Evolutionary conservation across 2,113 vertebrate species (phyloP).

Genomic region (Sterrhoptilus dennistouni): DNA sequence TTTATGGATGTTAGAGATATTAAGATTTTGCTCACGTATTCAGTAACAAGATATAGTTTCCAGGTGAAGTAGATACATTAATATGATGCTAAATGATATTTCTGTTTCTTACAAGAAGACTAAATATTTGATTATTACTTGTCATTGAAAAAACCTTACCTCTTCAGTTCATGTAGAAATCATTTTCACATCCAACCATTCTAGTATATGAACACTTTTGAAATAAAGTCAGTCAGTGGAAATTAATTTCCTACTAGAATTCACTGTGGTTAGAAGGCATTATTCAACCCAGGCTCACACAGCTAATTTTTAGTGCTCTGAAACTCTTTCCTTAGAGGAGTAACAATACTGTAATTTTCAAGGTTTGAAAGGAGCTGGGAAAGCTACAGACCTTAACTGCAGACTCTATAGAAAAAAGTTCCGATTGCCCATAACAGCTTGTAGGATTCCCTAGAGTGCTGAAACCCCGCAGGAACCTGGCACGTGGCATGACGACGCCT

Average conservation of each 20-base stretch:
- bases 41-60: not conserved
- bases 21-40: not conserved
- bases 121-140: not conserved
- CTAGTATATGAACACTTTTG: not conserved
- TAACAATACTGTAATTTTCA: not conserved
- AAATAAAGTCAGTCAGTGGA: not conserved
- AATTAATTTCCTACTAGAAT: not conserved
- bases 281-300: not conserved
- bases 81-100: not conserved
- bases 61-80: not conserved
- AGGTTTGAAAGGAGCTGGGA: not conserved
- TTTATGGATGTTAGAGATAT: not conserved
- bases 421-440: not conserved
- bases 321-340: not conserved
- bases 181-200: not conserved
- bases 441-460: not conserved
- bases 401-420: not conserved
- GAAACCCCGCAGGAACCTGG: not conserved
- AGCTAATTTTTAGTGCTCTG: not conserved
- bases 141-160: not conserved
- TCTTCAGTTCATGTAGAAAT: not conserved
- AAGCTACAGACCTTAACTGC: not conserved
- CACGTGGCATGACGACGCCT: not conserved
- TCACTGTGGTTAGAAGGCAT: not conserved
- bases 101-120: not conserved